phyloP scores from a whole-genome alignment of 2,888 invertebrate genomes.

The Ceramica pisi region DNA sequence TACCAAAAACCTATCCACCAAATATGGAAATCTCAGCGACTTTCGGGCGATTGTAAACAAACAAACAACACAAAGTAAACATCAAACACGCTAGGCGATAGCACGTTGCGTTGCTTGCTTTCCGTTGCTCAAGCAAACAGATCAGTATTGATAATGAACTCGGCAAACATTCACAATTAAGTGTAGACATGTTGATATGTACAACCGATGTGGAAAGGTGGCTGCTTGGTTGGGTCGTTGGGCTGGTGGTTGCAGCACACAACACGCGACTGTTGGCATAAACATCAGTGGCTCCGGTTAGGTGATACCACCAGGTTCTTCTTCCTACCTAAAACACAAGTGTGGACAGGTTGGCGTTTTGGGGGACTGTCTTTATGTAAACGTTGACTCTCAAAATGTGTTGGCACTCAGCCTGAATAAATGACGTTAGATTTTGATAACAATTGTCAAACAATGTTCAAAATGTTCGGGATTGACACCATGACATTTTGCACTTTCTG shows the following conservation, averaged over 20 bases:
- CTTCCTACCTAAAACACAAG: no score
- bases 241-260: not conserved
- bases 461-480: not conserved
- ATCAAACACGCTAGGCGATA: conserved; percentile 67
- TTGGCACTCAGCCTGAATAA: not conserved
- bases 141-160: conserved; percentile 73
- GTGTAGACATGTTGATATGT: conserved; percentile 65
- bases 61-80: conserved; percentile 71
- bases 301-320: no score
- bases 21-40: conserved; percentile 64
- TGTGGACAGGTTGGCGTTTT: no score
- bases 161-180: conserved; percentile 73
- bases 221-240: not conserved
- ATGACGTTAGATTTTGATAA: no score
- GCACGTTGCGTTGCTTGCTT: conserved; percentile 69
- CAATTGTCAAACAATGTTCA: no score
- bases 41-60: conserved; percentile 69
- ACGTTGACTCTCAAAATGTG: no score
- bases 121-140: conserved; percentile 73
- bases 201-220: conserved; percentile 18
- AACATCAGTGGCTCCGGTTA: not conserved
- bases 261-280: not conserved
- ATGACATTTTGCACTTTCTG: not conserved
- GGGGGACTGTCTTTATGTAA: no score
- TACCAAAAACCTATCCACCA: conserved; percentile 41